phyloP scores from a whole-genome alignment of 2,113 vertebrate species.

The Tetraodon nigroviridis region DNA sequence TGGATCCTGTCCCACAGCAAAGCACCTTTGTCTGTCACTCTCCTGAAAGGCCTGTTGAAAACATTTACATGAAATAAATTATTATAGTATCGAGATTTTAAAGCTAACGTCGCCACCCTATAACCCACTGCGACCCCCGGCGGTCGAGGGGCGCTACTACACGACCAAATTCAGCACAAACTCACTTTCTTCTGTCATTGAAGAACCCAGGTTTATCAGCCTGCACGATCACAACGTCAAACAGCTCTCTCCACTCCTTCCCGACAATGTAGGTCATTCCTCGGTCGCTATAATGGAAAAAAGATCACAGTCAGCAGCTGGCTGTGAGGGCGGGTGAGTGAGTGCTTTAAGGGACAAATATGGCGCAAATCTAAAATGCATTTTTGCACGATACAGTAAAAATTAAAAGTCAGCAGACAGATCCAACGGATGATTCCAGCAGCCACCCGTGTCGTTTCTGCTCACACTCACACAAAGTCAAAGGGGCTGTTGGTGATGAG shows the following conservation, averaged over 20 bases:
- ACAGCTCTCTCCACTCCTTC: conserved; percentile 95
- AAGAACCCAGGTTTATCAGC: conserved; percentile 97
- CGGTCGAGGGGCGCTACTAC: background rate
- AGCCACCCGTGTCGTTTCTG: conserved; percentile 15
- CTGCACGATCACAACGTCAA: conserved; percentile 96
- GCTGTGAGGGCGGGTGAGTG: too few species aligned
- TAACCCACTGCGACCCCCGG: conserved; percentile 4
- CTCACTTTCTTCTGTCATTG: conserved; percentile 91
- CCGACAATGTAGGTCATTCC: conserved; percentile 96
- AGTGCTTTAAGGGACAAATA: too few species aligned
- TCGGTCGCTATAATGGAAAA: conserved; percentile 78
- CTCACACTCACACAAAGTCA: conserved; percentile 91
- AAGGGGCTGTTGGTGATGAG: conserved; percentile 98
- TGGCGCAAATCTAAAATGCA: too few species aligned
- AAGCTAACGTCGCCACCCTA: too few species aligned
- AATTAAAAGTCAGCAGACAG: conserved; percentile 13
- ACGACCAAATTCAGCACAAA: conserved; percentile 28
- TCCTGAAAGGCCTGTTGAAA: conserved; percentile 85
- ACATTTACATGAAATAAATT: conserved; percentile 23
- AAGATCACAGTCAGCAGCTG: conserved; percentile 7
- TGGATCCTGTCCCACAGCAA: conserved; percentile 96
- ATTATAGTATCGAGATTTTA: background rate
- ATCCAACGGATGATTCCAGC: conserved; percentile 17
- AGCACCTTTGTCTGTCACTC: conserved; percentile 89
- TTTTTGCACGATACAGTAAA: background rate